Conservation (phyloP, 2,113 vertebrate genomes). For the Tonatia bakeri region DNA sequence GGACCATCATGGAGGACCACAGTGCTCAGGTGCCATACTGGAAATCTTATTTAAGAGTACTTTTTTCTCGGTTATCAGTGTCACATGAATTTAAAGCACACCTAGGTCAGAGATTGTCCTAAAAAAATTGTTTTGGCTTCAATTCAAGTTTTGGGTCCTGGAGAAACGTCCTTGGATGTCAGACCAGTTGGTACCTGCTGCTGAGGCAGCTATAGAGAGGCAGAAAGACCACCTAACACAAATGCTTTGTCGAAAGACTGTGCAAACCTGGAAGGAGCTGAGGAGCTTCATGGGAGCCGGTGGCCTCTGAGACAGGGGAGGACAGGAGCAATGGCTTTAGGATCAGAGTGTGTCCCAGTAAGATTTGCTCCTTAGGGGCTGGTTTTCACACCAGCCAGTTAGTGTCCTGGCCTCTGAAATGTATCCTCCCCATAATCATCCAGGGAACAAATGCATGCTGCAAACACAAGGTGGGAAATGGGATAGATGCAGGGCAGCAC, state of each 20-base stretch:
- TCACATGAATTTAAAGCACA: background rate
- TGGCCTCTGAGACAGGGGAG: background rate
- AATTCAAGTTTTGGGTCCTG: background rate
- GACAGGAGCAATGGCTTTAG: rapidly evolving
- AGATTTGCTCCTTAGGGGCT: background rate
- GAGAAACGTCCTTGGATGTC: background rate
- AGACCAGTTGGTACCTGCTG: background rate
- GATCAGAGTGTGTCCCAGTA: background rate
- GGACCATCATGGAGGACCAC: background rate
- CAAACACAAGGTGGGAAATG: background rate
- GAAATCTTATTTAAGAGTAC: background rate
- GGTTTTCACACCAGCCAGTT: background rate
- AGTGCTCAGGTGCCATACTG: rapidly evolving
- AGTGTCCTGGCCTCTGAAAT: background rate
- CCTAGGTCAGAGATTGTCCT: background rate
- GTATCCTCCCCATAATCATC: background rate
- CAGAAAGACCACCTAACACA: background rate
- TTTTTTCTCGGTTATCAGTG: background rate
- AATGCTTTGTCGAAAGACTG: background rate
- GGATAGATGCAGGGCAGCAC: rapidly evolving
- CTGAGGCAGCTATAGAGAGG: background rate
- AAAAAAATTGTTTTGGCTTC: background rate
- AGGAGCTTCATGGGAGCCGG: background rate
- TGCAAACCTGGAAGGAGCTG: background rate
- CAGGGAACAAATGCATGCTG: background rate